Base-by-base conservation (phyloP, 35 echinoderm and acorn worm genomes). In the Heliocidaris tuberculata region DNA sequence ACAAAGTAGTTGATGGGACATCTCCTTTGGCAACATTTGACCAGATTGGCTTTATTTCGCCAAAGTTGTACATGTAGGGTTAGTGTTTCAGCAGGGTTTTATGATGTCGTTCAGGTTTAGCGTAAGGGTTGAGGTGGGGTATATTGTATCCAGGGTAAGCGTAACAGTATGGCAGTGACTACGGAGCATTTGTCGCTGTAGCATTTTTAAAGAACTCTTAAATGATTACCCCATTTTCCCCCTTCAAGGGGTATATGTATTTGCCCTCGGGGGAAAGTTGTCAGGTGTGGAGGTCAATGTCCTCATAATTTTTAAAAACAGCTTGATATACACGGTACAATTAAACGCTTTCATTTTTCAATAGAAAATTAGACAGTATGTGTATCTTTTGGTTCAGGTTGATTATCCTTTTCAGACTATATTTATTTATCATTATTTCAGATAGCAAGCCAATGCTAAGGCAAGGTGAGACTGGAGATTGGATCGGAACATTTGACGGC, bases 401-500 rank as follows among this genome's bases (percentile, higher is more conserved):
- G 6, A 16, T 71, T 30, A 94, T 13, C 16, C 7, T 93, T 56
- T 31, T 9, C 9, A 47, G 4, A 2, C 12, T 42, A 32, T 47
- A 24, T 60, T 94, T 47, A 24, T 60, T 94, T 88, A 31, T 59
- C 16, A 50, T 49, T 13, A 59, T 78, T 61, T 60, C 52, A 99
- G 98, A 99, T 97, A 96, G 98, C 32, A 97, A 99, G 85, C 98
- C 98, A 6, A 99, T 99, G 98, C 86, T 99, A 30, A 94, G 98
- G 71, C 96, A 99, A 86, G 98, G 98, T 60, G 97, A 97, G 85
- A 99, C 98, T 31, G 98, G 98, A 24, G 98, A 99, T 86, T 99
- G 98, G 98, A 93, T 99, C 59, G 98, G 98, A 50, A 99, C 98
- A 89, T 99, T 99, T 95, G 96, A 97, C 50, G 98, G 98, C 29